Conservation (phyloP, 2,888 invertebrate species). For the Hylaea fasciaria region DNA sequence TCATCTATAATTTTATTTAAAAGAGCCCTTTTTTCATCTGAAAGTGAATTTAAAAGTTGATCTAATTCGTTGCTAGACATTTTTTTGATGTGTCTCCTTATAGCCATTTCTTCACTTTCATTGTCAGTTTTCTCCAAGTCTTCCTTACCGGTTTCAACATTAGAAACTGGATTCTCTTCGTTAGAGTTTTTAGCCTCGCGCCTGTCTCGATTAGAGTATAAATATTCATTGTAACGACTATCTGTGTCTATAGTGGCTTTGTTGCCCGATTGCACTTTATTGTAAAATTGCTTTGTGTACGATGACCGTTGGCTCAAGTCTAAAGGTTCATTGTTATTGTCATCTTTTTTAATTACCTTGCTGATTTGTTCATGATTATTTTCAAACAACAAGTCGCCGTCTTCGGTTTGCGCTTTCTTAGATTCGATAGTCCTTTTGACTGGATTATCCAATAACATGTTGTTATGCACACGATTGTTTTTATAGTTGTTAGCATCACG, state of each 20-base stretch:
- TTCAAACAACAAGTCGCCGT: conserved; percentile 57
- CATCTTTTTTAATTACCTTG: conserved; percentile 50
- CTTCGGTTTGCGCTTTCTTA: conserved; percentile 47
- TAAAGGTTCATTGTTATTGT: conserved; percentile 50
- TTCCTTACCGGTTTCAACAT: conserved; percentile 43
- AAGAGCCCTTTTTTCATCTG: conserved; percentile 71
- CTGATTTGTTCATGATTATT: conserved; percentile 48
- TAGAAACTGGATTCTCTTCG: conserved; percentile 31
- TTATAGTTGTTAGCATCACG: conserved; percentile 40
- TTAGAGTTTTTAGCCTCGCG: conserved; percentile 53
- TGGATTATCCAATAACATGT: conserved; percentile 41
- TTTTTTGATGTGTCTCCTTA: conserved; percentile 73
- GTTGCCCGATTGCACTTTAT: conserved; percentile 53
- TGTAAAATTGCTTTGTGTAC: conserved; percentile 45
- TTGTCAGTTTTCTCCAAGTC: conserved; percentile 44
- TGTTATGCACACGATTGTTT: conserved; percentile 44
- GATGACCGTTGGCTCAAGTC: conserved; percentile 48
- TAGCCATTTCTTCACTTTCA: conserved; percentile 71
- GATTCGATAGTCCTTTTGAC: conserved; percentile 49
- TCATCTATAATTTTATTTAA: conserved; percentile 73
- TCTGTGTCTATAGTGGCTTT: conserved; percentile 51
- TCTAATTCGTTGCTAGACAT: conserved; percentile 70
- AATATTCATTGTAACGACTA: conserved; percentile 48
- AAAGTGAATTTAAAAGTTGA: conserved; percentile 69
- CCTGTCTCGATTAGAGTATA: conserved; percentile 58